Evolutionary conservation across 2,113 vertebrate genomes (phyloP).

Genomic region (Thymallus thymallus): DNA sequence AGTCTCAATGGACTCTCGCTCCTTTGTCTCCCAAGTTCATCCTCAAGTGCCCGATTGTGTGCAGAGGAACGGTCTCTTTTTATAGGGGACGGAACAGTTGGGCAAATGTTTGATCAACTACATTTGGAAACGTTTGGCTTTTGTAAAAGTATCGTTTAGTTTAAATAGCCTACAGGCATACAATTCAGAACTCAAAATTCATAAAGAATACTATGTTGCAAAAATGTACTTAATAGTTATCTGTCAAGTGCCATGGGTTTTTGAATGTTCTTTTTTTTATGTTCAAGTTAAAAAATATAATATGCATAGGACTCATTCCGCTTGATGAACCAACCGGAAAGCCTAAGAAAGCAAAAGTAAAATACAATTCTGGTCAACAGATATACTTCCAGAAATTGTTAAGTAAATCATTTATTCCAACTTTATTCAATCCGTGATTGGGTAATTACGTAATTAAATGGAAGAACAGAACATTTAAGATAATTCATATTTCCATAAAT

Average conservation of each 20-base stretch:
- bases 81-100: constrained; percentile 90
- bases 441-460: too few species aligned
- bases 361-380: too few species aligned
- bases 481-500: too few species aligned
- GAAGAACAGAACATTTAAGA: not conserved
- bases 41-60: constrained; percentile 98
- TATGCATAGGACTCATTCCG: too few species aligned
- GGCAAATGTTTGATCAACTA: constrained; percentile 99
- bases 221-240: not conserved
- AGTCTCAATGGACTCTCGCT: constrained; percentile 97
- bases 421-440: too few species aligned
- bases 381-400: too few species aligned
- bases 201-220: too few species aligned
- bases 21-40: constrained; percentile 99
- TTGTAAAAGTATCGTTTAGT: not conserved
- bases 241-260: not conserved
- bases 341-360: too few species aligned
- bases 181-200: not conserved
- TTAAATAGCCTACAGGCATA: not conserved
- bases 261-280: too few species aligned
- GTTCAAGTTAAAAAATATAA: not conserved
- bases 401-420: too few species aligned
- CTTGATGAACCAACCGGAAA: too few species aligned
- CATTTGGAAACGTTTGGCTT: constrained; percentile 64
- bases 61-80: constrained; percentile 84